Percentiles rank a stretch among this genome's conserved stretches.
These are phyloP conservation scores for Perizoma flavofasciatum DNA, from an alignment of 2,888 invertebrate species.

Conservation along the genomic window DNA sequence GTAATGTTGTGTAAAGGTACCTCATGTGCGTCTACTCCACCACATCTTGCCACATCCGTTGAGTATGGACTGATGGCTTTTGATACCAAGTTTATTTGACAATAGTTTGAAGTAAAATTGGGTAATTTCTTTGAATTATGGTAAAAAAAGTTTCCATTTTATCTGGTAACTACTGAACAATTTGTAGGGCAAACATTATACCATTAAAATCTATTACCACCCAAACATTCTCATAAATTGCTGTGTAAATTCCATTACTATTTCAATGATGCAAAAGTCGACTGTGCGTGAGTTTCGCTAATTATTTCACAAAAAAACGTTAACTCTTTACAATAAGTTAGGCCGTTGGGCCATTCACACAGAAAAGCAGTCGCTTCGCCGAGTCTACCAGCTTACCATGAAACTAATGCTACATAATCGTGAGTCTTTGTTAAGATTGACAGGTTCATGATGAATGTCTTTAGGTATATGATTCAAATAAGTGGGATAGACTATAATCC, in stretches of 20 bases:
- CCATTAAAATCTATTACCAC: conserved; percentile 32
- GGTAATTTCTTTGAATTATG: no score
- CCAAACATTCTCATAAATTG: conserved; percentile 31
- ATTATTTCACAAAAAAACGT: conserved; percentile 39
- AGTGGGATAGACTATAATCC: no score
- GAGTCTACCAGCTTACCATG: neutral
- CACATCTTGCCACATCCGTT: conserved; percentile 17
- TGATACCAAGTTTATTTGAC: no score
- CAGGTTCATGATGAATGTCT: no score
- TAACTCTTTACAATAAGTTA: conserved; percentile 26
- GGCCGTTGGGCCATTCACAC: conserved; percentile 5
- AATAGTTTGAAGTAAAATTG: no score
- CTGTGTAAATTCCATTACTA: conserved; percentile 33
- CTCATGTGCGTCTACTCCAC: neutral
- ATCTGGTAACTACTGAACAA: conserved; percentile 3
- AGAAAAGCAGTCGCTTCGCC: conserved; percentile 5
- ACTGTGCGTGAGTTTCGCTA: conserved; percentile 38
- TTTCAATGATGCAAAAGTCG: conserved; percentile 40
- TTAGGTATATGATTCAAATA: no score
- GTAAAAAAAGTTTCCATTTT: no score
- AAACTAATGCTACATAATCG: no score
- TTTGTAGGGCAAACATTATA: no score
- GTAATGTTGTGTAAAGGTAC: conserved; percentile 20
- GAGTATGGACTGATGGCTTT: neutral
- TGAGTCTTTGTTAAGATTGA: no score